These are phyloP conservation scores for Sepioteuthis lessoniana DNA, from an alignment of 2,888 invertebrate species.

Conservation along the genomic window DNA sequence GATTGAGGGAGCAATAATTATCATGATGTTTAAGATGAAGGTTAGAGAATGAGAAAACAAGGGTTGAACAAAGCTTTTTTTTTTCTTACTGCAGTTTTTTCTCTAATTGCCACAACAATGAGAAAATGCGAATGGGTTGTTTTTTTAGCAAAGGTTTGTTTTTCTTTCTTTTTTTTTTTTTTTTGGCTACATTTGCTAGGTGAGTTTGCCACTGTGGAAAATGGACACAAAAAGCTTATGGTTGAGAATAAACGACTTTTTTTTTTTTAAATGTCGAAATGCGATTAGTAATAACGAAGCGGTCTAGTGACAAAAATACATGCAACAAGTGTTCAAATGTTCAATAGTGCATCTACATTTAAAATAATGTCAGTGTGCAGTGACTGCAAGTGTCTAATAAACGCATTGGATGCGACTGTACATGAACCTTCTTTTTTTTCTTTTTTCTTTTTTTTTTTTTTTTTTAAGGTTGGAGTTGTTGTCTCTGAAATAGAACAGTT, in stretches of 20 bases:
- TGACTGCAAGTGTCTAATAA: constrained; percentile 36
- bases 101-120: background rate
- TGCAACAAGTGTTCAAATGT: constrained; percentile 46
- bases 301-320: constrained; percentile 42
- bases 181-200: background rate
- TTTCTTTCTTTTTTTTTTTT: background rate
- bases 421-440: too few species aligned
- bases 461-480: background rate
- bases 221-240: constrained; percentile 33
- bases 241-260: constrained; percentile 25
- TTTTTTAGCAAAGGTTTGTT: background rate
- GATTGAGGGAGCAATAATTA: background rate
- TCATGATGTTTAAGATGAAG: background rate
- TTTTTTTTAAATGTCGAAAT: constrained; percentile 34
- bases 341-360: background rate
- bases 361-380: constrained; percentile 42
- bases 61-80: background rate
- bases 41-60: background rate
- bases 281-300: constrained; percentile 46
- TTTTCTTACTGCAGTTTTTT: background rate
- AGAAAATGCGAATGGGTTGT: background rate
- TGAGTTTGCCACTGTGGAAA: constrained; percentile 45
- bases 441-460: too few species aligned
- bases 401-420: background rate
- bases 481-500: background rate